Percentiles rank a stretch among this genome's conserved stretches.
phyloP scores from a whole-genome alignment of 1,140 invertebrate species.

The Pseudomyrmex cubaensis region DNA sequence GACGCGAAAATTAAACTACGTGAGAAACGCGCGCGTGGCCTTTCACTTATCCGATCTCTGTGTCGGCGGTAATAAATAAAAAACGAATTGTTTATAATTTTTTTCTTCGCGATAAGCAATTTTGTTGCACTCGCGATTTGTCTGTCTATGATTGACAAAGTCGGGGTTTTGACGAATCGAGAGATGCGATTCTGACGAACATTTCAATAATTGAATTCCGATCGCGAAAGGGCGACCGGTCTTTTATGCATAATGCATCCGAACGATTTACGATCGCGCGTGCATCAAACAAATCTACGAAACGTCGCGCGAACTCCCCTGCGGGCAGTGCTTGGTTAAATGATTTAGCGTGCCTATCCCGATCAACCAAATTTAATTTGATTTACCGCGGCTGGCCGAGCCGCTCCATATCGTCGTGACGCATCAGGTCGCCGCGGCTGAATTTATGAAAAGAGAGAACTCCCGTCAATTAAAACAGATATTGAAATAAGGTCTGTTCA shows the following conservation, averaged over 20 bases:
- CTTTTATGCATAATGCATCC: slow-evolving; percentile 16
- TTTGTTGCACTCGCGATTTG: not conserved
- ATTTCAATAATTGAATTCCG: not conserved
- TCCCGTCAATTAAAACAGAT: too few relatives aligned
- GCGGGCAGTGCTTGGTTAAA: slow-evolving; percentile 23
- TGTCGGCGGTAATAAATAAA: not conserved
- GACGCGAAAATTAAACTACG: not conserved
- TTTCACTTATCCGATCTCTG: not conserved
- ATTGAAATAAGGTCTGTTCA: too few relatives aligned
- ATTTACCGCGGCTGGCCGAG: slow-evolving; percentile 36
- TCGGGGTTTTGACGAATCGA: not conserved
- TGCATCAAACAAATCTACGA: slow-evolving; percentile 41
- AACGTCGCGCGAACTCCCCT: not conserved
- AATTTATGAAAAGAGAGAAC: not conserved
- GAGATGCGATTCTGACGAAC: not conserved
- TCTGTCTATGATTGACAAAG: too few relatives aligned
- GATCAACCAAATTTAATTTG: slow-evolving; percentile 53
- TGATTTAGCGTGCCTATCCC: slow-evolving; percentile 36
- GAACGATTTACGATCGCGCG: slow-evolving; percentile 14
- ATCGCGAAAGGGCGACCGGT: not conserved
- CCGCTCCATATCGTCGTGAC: not conserved
- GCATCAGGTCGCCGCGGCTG: not conserved
- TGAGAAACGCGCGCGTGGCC: not conserved
- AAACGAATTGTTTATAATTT: not conserved
- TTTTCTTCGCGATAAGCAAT: not conserved